Percentiles rank a stretch among this genome's conserved stretches.
phyloP scores from a whole-genome alignment of 2,797 vertebrate species.

The Hydrolagus colliei region DNA sequence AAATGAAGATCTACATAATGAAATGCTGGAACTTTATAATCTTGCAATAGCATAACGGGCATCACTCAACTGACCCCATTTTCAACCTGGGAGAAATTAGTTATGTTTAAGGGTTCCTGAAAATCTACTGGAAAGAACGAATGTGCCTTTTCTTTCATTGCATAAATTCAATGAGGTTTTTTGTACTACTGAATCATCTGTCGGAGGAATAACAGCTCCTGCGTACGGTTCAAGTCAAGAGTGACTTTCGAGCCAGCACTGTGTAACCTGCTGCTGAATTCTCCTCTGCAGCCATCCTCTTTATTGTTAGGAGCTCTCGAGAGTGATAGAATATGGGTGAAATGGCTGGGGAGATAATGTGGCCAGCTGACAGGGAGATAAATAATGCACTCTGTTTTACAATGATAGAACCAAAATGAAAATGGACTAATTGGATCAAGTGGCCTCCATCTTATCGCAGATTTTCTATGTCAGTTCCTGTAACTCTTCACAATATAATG shows the following conservation, averaged over 20 bases:
- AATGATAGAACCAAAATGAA: neutral
- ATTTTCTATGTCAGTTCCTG: too few relatives aligned
- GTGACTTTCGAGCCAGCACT: neutral
- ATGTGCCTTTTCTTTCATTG: neutral
- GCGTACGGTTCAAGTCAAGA: neutral
- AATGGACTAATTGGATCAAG: neutral
- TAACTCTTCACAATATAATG: too few relatives aligned
- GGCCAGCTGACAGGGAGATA: neutral
- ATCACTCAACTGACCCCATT: neutral
- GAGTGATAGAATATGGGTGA: neutral
- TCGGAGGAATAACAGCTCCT: neutral
- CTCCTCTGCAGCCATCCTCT: too few relatives aligned
- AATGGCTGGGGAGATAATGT: neutral
- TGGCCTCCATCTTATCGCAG: too few relatives aligned
- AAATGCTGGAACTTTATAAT: neutral
- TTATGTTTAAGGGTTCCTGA: neutral
- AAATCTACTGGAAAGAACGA: neutral
- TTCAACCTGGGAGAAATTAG: slow-evolving; percentile 33
- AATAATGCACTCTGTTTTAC: neutral
- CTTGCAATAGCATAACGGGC: neutral
- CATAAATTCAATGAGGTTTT: neutral
- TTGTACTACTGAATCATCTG: neutral
- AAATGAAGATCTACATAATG: neutral
- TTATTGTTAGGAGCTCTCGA: neutral
- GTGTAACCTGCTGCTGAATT: neutral